Evolutionary conservation across 2,797 vertebrate genomes (phyloP).

Genomic region (Crocodylus rhombifer): DNA sequence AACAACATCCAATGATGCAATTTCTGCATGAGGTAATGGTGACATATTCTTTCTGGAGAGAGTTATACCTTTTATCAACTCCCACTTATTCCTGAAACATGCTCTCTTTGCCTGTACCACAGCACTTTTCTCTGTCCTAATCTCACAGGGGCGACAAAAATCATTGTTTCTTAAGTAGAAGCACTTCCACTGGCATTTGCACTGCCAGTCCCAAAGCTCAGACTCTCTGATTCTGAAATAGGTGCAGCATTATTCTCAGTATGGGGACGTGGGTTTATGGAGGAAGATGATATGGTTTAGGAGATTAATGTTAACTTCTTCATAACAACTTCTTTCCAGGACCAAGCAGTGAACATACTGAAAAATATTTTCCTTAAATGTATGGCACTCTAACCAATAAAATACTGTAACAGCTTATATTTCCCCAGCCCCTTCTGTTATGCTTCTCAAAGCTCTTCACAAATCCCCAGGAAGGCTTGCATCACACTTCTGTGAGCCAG

Average conservation of each 20-base stretch:
- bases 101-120: not conserved
- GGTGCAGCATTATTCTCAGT: not conserved
- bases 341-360: not conserved
- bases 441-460: not conserved
- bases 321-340: not conserved
- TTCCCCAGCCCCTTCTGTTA: not conserved
- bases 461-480: not conserved
- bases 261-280: not conserved
- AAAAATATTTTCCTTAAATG: too few relatives aligned
- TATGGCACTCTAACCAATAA: too few relatives aligned
- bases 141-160: not conserved
- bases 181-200: not conserved
- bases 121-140: accelerated
- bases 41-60: not conserved
- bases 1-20: not conserved
- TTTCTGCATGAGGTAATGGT: not conserved
- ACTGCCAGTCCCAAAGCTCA: not conserved
- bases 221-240: not conserved
- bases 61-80: not conserved
- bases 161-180: not conserved
- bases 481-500: not conserved
- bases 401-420: not conserved
- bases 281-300: not conserved
- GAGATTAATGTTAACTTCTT: not conserved
- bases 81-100: not conserved